Evolutionary conservation across 2,113 vertebrate species (phyloP), one percentile per base, ranked within the genome.

Genomic region (Vanacampus margaritifer): DNA sequence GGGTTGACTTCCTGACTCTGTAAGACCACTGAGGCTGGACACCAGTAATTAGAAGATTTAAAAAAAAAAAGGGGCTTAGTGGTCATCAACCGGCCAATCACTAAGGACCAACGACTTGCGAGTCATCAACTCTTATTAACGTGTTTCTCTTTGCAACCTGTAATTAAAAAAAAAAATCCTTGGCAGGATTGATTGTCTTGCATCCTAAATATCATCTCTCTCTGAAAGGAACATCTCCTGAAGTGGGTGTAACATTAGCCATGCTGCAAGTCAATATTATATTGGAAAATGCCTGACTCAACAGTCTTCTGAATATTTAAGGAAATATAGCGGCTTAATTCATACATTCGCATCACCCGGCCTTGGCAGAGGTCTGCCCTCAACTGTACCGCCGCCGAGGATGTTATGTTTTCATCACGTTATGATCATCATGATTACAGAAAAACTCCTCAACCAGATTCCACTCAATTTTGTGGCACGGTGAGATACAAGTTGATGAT

Each of bases 81-180:
- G 26, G 64, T 65, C 62, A 75, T 75, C 61, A 71, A 70, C 51
- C 61, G 41, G 75, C 74, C 72, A 72, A 72, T 60, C 63, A 73
- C 73, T 87, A 89, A 80, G 70, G 64, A 75, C 36, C 46, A 65
- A 74, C 71, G 73, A 75, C 58, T 74, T 64, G 64, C 64, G 24
- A 12, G 71, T 76, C 76, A 76, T 74, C 66, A 65, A 83, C 81
- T 75, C 63, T 60, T 68, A 21, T 39, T 23, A 74, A 39, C 26
- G 36, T 82, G 79, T 64, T 50, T 69, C 58, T 58, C 14, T 69
- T 71, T 53, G 50, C 43, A 66, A 59, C 73, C 24, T 71, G 58
- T 74, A 75, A 70, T 78, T 69, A 67, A 63, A 43, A 41, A 17
- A 17, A 45, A 46, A 41, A 79, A 53, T 74, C 35, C 45, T 39